Evolutionary conservation across 2,113 vertebrate species (phyloP), one percentile per base, ranked within the genome.

Genomic region (Nesogale talazaci): DNA sequence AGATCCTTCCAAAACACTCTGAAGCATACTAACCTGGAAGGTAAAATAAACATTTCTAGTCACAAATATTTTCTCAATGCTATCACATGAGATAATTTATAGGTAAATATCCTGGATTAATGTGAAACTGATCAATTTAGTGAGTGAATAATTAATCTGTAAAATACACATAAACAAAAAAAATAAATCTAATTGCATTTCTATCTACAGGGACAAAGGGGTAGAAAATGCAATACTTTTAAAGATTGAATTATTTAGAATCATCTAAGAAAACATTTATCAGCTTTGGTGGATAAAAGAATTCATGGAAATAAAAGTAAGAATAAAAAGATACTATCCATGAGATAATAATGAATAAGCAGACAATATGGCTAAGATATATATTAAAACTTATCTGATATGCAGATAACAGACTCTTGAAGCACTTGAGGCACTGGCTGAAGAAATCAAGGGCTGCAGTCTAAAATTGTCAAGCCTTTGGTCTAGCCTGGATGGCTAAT

Each of bases 41-140:
- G 46, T 52, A 38, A 63, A 80, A 70, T 57, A 84, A 70, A 79
- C 88, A 5, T 16, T 20, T 46, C 4, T 72, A 72, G 82, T 90
- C 25, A 81, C 6, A 56, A 27, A 75, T 88, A 19, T 76, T 75
- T 90, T 86, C 20, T 34, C 29, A 88, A 59, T 20, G 57, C 1
- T 29, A 85, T 84, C 16, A 52, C 23, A 0, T 14, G 25, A 80
- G 34, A 88, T 76, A 65, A 20, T 85, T 65, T 22, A 67, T 0
- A 12, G 23, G 63, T 5, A 94, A 90, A 88, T 52, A 77, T 84
- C 56, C 12, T 63, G 20, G 86, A 70, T 82, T 85, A 89, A 70
- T 34, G 69, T 56, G 11, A 83, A 8, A 42, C 31, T 93, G 42
- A 23, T 3, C 42, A 10, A 31, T 88, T 84, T 92, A 17, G 46